These are phyloP conservation scores for Lucinisca nassula DNA, from an alignment of 2,888 invertebrate species.

Conservation along the genomic window DNA sequence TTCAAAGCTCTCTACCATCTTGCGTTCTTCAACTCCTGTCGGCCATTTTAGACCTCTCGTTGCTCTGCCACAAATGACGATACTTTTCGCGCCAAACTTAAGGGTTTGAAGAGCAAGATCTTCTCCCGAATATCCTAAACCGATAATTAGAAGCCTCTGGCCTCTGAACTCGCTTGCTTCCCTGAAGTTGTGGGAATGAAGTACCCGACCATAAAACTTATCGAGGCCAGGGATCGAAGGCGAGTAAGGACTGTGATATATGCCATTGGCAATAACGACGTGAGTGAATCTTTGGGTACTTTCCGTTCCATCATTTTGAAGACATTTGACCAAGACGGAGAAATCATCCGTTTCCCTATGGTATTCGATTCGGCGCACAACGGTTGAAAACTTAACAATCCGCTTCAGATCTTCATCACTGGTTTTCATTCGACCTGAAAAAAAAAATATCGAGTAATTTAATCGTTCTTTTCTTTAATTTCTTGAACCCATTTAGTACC, in stretches of 20 bases:
- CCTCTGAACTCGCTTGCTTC: constrained; percentile 34
- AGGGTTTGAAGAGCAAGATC: constrained; percentile 52
- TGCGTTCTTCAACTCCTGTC: constrained; percentile 55
- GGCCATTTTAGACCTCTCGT: constrained; percentile 56
- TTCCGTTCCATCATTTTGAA: neutral
- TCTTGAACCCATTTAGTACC: too few species aligned
- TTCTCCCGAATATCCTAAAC: constrained; percentile 52
- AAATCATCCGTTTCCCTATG: constrained; percentile 26
- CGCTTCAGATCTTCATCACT: constrained; percentile 8
- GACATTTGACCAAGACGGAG: constrained; percentile 23
- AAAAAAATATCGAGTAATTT: too few species aligned
- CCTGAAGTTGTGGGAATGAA: constrained; percentile 55
- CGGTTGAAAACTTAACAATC: constrained; percentile 39
- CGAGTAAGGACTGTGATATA: constrained; percentile 25
- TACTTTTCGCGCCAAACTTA: constrained; percentile 47
- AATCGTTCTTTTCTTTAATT: too few species aligned
- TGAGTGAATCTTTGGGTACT: constrained; percentile 24
- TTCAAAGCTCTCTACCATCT: constrained; percentile 28
- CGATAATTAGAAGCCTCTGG: constrained; percentile 43
- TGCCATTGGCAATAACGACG: constrained; percentile 39
- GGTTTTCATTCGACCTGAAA: constrained; percentile 25
- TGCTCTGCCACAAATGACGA: constrained; percentile 30
- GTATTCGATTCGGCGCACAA: constrained; percentile 36
- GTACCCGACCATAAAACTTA: constrained; percentile 29
- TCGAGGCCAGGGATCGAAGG: constrained; percentile 42